Evolutionary conservation across 1,140 invertebrate species (phyloP).

Genomic region (Homarus americanus): DNA sequence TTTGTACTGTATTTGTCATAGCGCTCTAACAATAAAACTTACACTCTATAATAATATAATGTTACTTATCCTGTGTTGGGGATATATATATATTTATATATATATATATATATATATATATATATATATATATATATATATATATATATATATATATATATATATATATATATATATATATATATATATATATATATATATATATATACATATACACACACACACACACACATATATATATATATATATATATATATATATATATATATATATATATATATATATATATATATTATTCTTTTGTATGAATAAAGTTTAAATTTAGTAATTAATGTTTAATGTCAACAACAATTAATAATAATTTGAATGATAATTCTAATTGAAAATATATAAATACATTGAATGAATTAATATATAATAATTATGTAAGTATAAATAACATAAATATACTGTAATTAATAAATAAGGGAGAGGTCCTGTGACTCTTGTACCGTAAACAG

Average conservation of each 20-base stretch:
- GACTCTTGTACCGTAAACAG: too few relatives aligned
- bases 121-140: conserved; percentile 54
- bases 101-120: conserved; percentile 28
- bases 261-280: conserved; percentile 13
- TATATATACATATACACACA: conserved; percentile 21
- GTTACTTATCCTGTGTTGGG: background rate
- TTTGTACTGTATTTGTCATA: background rate
- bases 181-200: conserved; percentile 33
- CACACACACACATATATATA: conserved; percentile 27
- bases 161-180: conserved; percentile 37
- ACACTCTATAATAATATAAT: background rate
- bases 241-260: conserved; percentile 39
- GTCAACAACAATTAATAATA: background rate
- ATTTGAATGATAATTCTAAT: too few relatives aligned
- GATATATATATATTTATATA: background rate
- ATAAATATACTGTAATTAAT: too few relatives aligned
- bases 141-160: conserved; percentile 46
- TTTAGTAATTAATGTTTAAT: background rate
- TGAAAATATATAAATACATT: too few relatives aligned
- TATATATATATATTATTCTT: too few relatives aligned
- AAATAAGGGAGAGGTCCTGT: too few relatives aligned
- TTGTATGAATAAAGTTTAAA: background rate
- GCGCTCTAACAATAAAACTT: background rate
- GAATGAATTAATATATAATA: too few relatives aligned
- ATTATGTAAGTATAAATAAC: too few relatives aligned